phyloP scores from a whole-genome alignment of 1,140 invertebrate genomes.

The Callitettix versicolor region DNA sequence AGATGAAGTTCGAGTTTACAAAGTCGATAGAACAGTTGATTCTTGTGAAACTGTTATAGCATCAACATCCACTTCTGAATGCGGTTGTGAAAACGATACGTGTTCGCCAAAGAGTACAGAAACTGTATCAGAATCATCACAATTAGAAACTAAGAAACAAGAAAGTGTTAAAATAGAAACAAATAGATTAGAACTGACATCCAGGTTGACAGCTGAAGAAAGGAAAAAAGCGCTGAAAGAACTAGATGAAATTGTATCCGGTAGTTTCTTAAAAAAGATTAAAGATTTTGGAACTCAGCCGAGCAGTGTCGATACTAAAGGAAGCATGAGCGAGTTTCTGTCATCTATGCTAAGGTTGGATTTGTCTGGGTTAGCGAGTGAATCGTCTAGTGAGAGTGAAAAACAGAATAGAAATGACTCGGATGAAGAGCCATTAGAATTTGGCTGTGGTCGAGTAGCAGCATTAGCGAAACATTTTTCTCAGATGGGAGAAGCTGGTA shows the following conservation, averaged over 20 bases:
- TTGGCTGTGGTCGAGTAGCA: constrained; percentile 46
- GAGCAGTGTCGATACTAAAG: neutral
- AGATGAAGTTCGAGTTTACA: constrained; percentile 7
- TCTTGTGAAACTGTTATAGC: constrained; percentile 15
- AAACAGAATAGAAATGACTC: constrained; percentile 3
- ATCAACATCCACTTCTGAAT: constrained; percentile 21
- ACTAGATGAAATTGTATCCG: constrained; percentile 35
- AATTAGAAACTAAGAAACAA: neutral
- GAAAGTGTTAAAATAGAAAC: neutral
- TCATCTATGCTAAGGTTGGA: constrained; percentile 17
- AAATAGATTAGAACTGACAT: constrained; percentile 3
- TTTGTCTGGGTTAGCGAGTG: constrained; percentile 14
- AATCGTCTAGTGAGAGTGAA: constrained; percentile 13
- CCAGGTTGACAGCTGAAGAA: constrained; percentile 35
- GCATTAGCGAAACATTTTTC: constrained; percentile 48
- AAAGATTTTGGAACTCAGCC: constrained; percentile 9
- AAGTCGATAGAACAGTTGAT: constrained; percentile 8
- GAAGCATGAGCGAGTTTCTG: constrained; percentile 15
- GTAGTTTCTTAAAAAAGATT: constrained; percentile 17
- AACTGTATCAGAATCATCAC: constrained; percentile 5
- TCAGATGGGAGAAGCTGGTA: constrained; percentile 34
- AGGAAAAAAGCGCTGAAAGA: constrained; percentile 39
- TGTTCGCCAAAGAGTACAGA: constrained; percentile 15
- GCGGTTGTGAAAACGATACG: constrained; percentile 16
- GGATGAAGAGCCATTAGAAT: constrained; percentile 17